Evolutionary conservation across 2,888 invertebrate species (phyloP).

Genomic region (Leptogaster cylindrica): DNA sequence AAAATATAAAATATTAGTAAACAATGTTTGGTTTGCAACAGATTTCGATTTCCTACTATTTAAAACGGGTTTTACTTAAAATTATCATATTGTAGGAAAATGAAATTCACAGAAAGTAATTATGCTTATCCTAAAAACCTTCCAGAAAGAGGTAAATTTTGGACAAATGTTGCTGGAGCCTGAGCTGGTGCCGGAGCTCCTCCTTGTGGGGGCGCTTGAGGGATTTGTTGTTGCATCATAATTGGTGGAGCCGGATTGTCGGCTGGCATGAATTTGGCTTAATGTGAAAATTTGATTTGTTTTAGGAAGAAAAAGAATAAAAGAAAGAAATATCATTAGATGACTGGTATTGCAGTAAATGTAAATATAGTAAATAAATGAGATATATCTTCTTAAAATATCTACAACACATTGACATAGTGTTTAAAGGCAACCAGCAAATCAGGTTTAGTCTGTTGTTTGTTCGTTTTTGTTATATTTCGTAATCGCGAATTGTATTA

Average conservation of each 20-base stretch:
- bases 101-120: no score
- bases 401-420: constrained; percentile 47
- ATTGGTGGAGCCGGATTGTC: constrained; percentile 31
- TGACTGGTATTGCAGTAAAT: neutral
- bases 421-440: constrained; percentile 40
- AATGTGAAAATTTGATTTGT: neutral
- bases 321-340: neutral
- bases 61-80: no score
- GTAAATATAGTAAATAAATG: constrained; percentile 31
- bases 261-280: constrained; percentile 49
- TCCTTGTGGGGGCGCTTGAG: constrained; percentile 63
- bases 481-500: no score
- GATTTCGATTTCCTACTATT: no score
- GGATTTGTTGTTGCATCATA: constrained; percentile 50
- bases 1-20: no score
- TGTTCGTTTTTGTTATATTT: constrained; percentile 35
- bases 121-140: no score
- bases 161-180: constrained; percentile 66
- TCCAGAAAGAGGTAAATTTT: constrained; percentile 63
- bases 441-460: constrained; percentile 25
- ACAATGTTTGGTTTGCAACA: no score
- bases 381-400: constrained; percentile 27
- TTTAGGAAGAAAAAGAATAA: constrained; percentile 10
- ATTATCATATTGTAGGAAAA: no score
- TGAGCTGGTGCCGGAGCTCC: constrained; percentile 64